These are phyloP conservation scores for Plumapathes pennacea DNA, from an alignment of 92 coral and sea anemone species.

Conservation along the genomic window DNA sequence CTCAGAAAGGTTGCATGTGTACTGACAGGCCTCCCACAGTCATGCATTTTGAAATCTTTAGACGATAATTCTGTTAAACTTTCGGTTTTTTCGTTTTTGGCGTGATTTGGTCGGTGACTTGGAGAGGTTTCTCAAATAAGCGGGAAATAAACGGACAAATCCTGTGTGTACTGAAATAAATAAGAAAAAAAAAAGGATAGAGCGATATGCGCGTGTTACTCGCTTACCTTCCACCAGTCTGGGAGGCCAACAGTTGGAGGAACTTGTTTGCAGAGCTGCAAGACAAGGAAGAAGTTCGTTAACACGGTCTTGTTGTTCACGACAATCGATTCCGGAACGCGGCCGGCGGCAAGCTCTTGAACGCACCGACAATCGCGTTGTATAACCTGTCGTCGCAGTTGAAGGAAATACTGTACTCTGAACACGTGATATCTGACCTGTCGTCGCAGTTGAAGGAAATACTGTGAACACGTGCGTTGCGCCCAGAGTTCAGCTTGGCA, in stretches of 20 bases:
- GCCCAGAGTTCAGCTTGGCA: conserved; percentile 83
- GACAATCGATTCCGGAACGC: neutral
- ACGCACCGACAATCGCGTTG: neutral
- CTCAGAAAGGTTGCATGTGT: no score
- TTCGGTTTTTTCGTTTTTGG: neutral
- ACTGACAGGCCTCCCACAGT: no score
- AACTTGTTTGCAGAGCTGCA: conserved; percentile 92
- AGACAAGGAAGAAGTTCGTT: no score
- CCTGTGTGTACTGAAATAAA: neutral
- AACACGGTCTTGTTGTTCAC: no score
- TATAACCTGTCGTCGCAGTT: neutral
- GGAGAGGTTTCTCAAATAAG: no score
- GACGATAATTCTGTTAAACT: neutral
- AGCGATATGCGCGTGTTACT: no score
- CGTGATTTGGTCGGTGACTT: no score
- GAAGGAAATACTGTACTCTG: neutral
- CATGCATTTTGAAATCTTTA: no score
- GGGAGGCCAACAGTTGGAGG: conserved; percentile 86
- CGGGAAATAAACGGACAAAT: neutral
- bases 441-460: conserved; percentile 97
- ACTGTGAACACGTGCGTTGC: conserved; percentile 80
- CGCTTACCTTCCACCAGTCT: conserved; percentile 91
- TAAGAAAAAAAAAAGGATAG: no score
- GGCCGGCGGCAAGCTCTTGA: neutral
- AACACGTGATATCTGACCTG: conserved; percentile 42